A percentile compares a stretch with the other conserved stretches of the same genome.
phyloP scores from a whole-genome alignment of 2,113 vertebrate species.

The Cryptomyrus ogoouensis region DNA sequence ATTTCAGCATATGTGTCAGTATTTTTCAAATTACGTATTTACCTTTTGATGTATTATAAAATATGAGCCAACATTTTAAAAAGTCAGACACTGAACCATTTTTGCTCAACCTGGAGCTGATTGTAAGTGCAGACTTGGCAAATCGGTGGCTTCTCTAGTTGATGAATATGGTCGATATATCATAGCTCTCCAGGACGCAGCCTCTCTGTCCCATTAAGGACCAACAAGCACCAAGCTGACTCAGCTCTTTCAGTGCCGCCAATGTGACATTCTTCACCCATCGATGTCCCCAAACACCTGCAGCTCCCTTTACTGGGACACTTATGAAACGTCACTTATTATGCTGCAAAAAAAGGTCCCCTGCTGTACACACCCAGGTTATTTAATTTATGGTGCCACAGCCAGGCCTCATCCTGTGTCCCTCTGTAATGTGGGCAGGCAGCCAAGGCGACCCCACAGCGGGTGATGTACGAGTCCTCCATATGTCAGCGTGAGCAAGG shows the following conservation, averaged over 20 bases:
- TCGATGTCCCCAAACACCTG: neutral
- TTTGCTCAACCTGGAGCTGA: neutral
- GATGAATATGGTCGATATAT: neutral
- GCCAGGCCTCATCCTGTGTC: neutral
- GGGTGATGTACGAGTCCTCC: neutral
- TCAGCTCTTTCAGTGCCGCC: neutral
- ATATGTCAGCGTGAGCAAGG: neutral
- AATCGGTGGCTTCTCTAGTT: neutral
- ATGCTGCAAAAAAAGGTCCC: neutral
- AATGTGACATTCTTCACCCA: neutral
- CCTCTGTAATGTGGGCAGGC: neutral
- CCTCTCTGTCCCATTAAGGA: neutral
- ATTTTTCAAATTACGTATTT: neutral
- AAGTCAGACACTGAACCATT: neutral
- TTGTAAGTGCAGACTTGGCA: neutral
- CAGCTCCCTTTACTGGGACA: neutral
- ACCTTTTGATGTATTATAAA: neutral
- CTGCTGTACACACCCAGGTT: neutral
- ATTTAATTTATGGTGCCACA: neutral
- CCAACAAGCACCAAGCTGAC: neutral
- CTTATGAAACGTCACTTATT: neutral
- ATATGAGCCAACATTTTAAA: neutral
- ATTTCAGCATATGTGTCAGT: neutral
- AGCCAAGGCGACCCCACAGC: neutral
- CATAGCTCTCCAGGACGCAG: neutral